These are phyloP conservation scores for Argya squamiceps DNA, from an alignment of 2,797 vertebrate species.

Conservation along the genomic window DNA sequence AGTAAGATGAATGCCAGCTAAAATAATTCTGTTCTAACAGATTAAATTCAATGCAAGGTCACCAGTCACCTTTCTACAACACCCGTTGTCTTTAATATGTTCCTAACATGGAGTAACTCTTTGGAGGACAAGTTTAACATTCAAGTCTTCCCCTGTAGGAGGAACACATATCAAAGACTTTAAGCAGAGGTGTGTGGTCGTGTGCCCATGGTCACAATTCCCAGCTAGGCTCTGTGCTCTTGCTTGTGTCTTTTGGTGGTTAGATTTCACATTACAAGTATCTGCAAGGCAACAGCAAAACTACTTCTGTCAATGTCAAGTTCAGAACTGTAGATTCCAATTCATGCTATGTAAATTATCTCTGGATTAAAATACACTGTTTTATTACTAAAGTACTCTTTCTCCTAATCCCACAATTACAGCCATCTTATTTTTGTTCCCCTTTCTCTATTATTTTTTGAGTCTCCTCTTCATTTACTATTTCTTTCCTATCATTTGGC, in stretches of 20 bases:
- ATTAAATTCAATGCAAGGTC: conserved; percentile 42
- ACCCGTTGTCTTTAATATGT: not conserved
- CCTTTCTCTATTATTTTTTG: not conserved
- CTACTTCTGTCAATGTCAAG: not conserved
- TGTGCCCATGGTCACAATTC: not conserved
- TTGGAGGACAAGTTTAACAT: not conserved
- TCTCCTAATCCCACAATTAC: not conserved
- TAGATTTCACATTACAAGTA: not conserved
- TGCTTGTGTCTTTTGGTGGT: not conserved
- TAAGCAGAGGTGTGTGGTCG: not conserved
- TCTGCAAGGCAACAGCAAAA: not conserved
- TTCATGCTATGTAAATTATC: not conserved
- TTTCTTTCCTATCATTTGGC: not conserved
- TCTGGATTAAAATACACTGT: not conserved
- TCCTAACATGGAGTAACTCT: not conserved
- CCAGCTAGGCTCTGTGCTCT: not conserved
- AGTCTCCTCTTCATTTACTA: not conserved
- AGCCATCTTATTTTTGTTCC: not conserved
- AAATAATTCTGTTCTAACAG: conserved; percentile 58
- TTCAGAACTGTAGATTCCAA: not conserved
- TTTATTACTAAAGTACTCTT: not conserved
- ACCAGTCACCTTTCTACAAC: conserved; percentile 1
- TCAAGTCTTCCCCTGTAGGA: not conserved
- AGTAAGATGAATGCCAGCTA: conserved; percentile 33
- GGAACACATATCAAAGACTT: not conserved